A percentile compares a stretch with the other conserved stretches of the same genome.
Conservation (phyloP, 2,797 vertebrate genomes). For the Pelobates cultripes region DNA sequence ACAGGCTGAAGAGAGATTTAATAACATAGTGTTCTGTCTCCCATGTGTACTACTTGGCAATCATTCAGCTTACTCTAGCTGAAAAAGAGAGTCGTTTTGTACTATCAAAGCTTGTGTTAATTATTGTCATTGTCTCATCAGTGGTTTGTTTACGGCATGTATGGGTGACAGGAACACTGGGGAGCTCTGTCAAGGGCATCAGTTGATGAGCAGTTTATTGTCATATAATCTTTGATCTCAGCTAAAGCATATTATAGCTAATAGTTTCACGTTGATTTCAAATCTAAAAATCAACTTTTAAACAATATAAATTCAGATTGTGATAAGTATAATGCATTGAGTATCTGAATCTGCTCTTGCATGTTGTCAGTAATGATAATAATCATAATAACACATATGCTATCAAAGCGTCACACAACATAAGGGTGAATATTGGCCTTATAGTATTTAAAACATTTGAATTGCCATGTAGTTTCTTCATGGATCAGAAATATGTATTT, state of each 20-base stretch:
- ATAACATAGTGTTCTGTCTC: constrained; percentile 41
- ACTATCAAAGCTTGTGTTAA: constrained; percentile 72
- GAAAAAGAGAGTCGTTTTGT: constrained; percentile 72
- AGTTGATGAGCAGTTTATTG: constrained; percentile 74
- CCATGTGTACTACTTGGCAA: constrained; percentile 67
- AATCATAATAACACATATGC: background rate
- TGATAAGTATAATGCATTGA: background rate
- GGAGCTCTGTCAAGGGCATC: constrained; percentile 70
- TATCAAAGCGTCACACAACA: background rate
- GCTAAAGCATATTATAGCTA: constrained; percentile 59
- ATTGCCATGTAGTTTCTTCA: no score
- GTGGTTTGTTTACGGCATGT: constrained; percentile 72
- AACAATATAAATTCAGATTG: background rate
- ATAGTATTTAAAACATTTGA: no score
- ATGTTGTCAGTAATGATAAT: background rate
- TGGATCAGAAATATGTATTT: no score
- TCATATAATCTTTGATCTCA: constrained; percentile 67
- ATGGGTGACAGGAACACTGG: constrained; percentile 71
- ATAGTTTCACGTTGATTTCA: constrained; percentile 67
- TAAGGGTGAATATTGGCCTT: no score
- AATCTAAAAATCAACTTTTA: constrained; percentile 46
- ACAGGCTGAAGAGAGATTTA: constrained; percentile 18
- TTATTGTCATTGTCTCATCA: constrained; percentile 80
- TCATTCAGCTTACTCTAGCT: constrained; percentile 72
- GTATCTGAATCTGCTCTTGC: background rate